Percentiles rank a stretch among this genome's conserved stretches.
Conservation (phyloP, 2,888 invertebrate species). For the Eremobia ochroleuca region DNA sequence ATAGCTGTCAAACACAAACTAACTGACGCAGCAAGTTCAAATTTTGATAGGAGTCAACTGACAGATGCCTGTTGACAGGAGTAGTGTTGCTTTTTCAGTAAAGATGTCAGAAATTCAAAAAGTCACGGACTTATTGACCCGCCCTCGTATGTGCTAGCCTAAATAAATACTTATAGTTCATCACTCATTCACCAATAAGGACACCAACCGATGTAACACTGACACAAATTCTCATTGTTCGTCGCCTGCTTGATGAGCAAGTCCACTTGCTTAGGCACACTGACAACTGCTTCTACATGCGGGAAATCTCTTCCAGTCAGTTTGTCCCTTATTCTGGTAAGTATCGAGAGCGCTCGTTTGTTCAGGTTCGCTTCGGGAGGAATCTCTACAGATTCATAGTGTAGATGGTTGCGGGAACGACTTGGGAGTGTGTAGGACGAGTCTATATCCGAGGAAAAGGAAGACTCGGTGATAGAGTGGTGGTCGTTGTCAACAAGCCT, state of each 20-base stretch:
- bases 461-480: conserved; percentile 83
- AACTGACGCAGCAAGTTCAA: no score
- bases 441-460: conserved; percentile 85
- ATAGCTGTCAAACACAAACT: no score
- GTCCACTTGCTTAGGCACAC: conserved; percentile 97
- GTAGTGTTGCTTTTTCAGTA: no score
- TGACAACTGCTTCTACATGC: conserved; percentile 93
- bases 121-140: no score
- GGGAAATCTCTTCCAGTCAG: conserved; percentile 98
- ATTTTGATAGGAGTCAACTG: no score
- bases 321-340: conserved; percentile 98
- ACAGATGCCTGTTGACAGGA: no score
- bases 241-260: conserved; percentile 98
- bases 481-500: conserved; percentile 92
- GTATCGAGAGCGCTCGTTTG: conserved; percentile 97
- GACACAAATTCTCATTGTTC: conserved; percentile 99
- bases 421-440: conserved; percentile 85
- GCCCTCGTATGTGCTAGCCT: conserved; percentile 9
- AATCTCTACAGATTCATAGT: conserved; percentile 86
- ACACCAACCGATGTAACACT: conserved; percentile 99
- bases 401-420: conserved; percentile 82
- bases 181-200: conserved; percentile 92
- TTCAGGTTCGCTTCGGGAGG: conserved; percentile 95
- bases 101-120: no score
- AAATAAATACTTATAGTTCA: conserved; percentile 25